Evolutionary conservation across 2,888 invertebrate genomes (phyloP).

Genomic region (Drosophila kuntzei): DNA sequence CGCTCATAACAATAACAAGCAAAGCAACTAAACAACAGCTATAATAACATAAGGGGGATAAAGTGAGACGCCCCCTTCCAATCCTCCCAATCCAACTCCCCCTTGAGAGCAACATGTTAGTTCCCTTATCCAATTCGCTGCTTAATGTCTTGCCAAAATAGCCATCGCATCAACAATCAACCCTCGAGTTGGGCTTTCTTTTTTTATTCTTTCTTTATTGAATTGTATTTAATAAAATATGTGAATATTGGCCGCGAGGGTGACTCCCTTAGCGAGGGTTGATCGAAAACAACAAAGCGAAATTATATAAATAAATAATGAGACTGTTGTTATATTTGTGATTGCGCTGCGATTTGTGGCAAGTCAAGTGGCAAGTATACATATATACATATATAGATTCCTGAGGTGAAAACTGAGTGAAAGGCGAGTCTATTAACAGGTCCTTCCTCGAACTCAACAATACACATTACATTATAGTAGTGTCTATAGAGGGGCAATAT

Average conservation of each 20-base stretch:
- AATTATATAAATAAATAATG: slow-evolving; percentile 74
- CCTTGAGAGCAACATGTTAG: slow-evolving; percentile 52
- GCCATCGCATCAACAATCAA: slow-evolving; percentile 56
- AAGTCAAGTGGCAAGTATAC: slow-evolving; percentile 62
- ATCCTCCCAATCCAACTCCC: slow-evolving; percentile 7
- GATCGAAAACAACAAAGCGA: slow-evolving; percentile 33
- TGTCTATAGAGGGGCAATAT: slow-evolving; percentile 56
- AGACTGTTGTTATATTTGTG: slow-evolving; percentile 54
- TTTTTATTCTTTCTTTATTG: slow-evolving; percentile 54
- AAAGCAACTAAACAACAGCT: slow-evolving; percentile 54
- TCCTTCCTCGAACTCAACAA: not conserved
- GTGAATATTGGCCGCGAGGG: slow-evolving; percentile 48
- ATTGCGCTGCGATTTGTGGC: slow-evolving; percentile 66
- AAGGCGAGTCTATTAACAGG: slow-evolving; percentile 50
- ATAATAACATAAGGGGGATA: slow-evolving; percentile 33
- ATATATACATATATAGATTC: not conserved
- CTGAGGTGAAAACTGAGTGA: slow-evolving; percentile 8
- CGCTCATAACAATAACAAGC: slow-evolving; percentile 66
- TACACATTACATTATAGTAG: not conserved
- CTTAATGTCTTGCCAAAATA: slow-evolving; percentile 70
- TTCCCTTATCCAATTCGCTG: slow-evolving; percentile 28
- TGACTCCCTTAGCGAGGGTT: slow-evolving; percentile 51
- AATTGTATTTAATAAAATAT: slow-evolving; percentile 80
- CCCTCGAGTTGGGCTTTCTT: slow-evolving; percentile 19
- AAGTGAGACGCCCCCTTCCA: not conserved